Percentiles rank a stretch among this genome's conserved stretches.
phyloP scores from a whole-genome alignment of 2,797 vertebrate species.

The Lerista edwardsae region DNA sequence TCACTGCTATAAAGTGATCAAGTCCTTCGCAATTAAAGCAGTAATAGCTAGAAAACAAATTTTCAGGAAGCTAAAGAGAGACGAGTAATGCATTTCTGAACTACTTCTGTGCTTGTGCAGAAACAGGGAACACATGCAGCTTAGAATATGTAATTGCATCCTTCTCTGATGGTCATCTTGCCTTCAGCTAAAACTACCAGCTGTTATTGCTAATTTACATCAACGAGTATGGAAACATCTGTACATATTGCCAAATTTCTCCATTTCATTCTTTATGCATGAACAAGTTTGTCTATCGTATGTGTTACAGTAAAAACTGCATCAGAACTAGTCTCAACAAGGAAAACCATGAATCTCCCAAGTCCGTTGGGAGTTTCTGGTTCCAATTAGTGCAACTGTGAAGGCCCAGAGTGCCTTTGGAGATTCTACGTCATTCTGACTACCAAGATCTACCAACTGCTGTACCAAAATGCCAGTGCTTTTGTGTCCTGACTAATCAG shows the following conservation, averaged over 20 bases:
- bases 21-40: neutral
- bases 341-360: no score
- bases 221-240: conserved; percentile 4
- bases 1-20: neutral
- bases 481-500: no score
- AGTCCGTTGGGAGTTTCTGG: no score
- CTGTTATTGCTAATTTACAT: conserved; percentile 8
- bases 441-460: no score
- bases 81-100: neutral
- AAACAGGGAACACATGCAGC: neutral
- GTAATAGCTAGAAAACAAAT: neutral
- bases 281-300: neutral
- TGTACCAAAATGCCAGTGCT: no score
- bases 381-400: no score
- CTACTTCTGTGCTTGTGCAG: neutral
- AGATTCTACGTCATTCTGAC: no score
- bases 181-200: neutral
- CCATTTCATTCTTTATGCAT: neutral
- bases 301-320: no score
- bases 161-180: neutral
- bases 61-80: neutral
- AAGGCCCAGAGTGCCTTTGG: no score
- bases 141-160: neutral
- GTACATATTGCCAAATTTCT: neutral
- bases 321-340: no score